phyloP scores from a whole-genome alignment of 2,888 invertebrate species.

The Drosophila paracracens region DNA sequence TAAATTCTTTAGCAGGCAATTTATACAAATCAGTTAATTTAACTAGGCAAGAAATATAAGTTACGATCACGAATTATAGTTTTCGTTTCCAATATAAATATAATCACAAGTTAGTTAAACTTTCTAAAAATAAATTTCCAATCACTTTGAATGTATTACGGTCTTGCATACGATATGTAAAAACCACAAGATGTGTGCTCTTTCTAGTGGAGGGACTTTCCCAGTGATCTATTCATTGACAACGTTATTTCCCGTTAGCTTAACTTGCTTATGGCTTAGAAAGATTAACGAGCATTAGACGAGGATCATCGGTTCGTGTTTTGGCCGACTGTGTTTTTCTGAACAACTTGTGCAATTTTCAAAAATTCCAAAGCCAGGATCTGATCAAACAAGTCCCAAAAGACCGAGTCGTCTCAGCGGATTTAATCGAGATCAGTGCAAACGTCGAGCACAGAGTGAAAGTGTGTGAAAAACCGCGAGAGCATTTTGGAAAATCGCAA shows the following conservation, averaged over 20 bases:
- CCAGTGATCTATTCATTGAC: constrained; percentile 70
- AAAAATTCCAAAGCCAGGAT: constrained; percentile 76
- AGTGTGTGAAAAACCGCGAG: constrained; percentile 73
- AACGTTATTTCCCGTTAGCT: constrained; percentile 77
- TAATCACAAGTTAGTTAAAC: not conserved
- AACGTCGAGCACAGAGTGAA: constrained; percentile 2
- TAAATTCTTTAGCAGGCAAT: not conserved
- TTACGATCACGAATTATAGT: constrained; percentile 30
- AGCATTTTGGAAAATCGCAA: constrained; percentile 41
- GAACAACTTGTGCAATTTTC: constrained; percentile 78
- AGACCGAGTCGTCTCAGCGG: constrained; percentile 40
- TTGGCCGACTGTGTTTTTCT: constrained; percentile 37
- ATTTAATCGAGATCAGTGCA: constrained; percentile 77
- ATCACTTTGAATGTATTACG: not conserved
- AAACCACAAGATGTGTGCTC: constrained; percentile 50
- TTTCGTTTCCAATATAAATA: not conserved
- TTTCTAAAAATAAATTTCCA: not conserved
- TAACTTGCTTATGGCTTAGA: constrained; percentile 70
- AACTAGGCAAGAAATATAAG: constrained; percentile 1
- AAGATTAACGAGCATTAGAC: constrained; percentile 72
- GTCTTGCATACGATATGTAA: constrained; percentile 9
- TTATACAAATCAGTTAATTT: constrained; percentile 11
- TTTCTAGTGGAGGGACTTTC: constrained; percentile 60
- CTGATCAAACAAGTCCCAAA: constrained; percentile 70
- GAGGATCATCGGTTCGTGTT: constrained; percentile 64